These are phyloP conservation scores for Phenganax marumi DNA, from an alignment of 92 coral and sea anemone species.

Conservation along the genomic window DNA sequence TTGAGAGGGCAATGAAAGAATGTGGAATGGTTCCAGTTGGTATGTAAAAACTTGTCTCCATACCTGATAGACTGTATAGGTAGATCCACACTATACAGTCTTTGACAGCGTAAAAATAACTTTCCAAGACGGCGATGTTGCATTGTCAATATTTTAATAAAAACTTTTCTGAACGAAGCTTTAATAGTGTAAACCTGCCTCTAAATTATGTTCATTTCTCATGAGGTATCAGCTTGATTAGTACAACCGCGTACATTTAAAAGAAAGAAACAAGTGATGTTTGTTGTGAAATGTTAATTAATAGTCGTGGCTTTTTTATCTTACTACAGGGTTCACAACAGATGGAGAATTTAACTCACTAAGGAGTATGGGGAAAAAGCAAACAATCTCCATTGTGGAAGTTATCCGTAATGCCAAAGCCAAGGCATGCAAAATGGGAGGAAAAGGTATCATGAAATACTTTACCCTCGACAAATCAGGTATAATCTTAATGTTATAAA, in stretches of 20 bases:
- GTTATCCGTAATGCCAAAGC: conserved; percentile 32
- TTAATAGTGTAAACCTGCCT: too few relatives aligned
- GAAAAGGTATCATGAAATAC: conserved; percentile 18
- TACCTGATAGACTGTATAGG: too few relatives aligned
- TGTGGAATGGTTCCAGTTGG: conserved; percentile 60
- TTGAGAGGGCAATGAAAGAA: conserved; percentile 42
- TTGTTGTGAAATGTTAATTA: neutral
- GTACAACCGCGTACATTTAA: neutral
- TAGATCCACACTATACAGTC: too few relatives aligned
- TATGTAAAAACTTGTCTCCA: neutral
- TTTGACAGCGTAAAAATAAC: too few relatives aligned
- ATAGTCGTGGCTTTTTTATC: neutral
- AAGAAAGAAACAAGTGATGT: neutral
- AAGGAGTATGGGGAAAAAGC: conserved; percentile 31
- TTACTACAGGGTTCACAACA: conserved; percentile 48
- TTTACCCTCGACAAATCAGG: conserved; percentile 35
- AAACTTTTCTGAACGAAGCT: too few relatives aligned
- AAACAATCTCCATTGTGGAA: conserved; percentile 49
- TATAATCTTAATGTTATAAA: neutral
- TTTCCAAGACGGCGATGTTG: too few relatives aligned
- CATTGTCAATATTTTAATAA: too few relatives aligned
- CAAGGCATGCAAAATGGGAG: conserved; percentile 34
- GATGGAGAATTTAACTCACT: conserved; percentile 65
- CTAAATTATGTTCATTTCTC: too few relatives aligned
- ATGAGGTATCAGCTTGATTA: neutral